phyloP scores from a whole-genome alignment of 2,888 invertebrate species.

The Pachydiplax longipennis region DNA sequence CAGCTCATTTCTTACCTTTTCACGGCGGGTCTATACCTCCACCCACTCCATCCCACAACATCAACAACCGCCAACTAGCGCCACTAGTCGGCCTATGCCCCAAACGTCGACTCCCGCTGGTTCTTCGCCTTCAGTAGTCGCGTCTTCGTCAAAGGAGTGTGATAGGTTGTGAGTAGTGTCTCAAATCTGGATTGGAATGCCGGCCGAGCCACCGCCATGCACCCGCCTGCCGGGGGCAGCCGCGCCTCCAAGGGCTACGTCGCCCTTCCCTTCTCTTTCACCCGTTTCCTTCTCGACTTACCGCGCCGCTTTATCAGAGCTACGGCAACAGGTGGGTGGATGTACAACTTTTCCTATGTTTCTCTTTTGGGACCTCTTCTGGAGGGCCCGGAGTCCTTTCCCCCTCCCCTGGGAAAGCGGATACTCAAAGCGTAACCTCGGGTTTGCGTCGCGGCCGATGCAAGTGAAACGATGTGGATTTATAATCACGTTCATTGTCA shows the following conservation, averaged over 20 bases:
- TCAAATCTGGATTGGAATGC: slow-evolving; percentile 40
- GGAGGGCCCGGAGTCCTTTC: not conserved
- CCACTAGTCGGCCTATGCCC: not conserved
- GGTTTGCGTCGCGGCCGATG: not conserved
- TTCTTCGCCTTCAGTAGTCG: not conserved
- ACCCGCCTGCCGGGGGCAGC: slow-evolving; percentile 40
- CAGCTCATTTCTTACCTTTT: not conserved
- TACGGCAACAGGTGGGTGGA: slow-evolving; percentile 11
- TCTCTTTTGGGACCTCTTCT: not conserved
- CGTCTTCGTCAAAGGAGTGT: not conserved
- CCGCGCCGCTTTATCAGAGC: slow-evolving; percentile 9
- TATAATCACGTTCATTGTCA: not conserved
- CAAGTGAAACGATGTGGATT: not conserved
- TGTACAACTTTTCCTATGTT: not conserved
- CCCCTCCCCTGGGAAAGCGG: not conserved
- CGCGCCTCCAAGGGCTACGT: not conserved
- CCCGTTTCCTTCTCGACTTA: not conserved
- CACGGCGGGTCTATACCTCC: not conserved
- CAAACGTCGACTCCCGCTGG: not conserved
- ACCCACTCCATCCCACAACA: not conserved
- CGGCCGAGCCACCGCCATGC: slow-evolving; percentile 25
- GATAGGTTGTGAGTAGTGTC: slow-evolving; percentile 21
- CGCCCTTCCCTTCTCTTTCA: not conserved
- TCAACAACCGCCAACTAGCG: not conserved
- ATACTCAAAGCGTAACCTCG: too few species aligned